Base-by-base conservation (phyloP, 1,140 invertebrate genomes). In the Drosophila nikananu region DNA sequence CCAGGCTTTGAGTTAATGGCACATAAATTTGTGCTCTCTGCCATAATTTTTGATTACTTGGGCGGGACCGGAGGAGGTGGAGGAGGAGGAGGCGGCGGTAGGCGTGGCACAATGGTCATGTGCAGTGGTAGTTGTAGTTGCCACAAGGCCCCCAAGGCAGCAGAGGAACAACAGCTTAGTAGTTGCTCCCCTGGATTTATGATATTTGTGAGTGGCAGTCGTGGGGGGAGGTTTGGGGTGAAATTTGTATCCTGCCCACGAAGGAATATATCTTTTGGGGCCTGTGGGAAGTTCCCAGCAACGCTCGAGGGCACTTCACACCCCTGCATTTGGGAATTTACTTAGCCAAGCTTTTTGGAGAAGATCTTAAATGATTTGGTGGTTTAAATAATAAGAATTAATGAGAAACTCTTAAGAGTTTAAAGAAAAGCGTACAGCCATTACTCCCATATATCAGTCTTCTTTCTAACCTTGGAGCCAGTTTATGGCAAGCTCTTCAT, bases 41-140 rank as follows among this genome's bases (percentile, higher is more conserved):
- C 84, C 84, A 89, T 89, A 81, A 89, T 78, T 89, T 89, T 89
- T 89, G 86, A 89, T 89, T 89, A 81, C 84, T 76, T 81, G 86
- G 84, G 84, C 77, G 77, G 77, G 84, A 60, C 48, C 39, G 44
- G 61, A 21, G 13, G 61, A n/a, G 48, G 58, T 23, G 12, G 12
- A 46, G 44, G 19, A 23, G 44, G 2, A 46, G 51, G 17, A 35
- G 32, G 19, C 19, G 44, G 46, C 27, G 37, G 19, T 37, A 32
- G 52, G 54, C 54, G 54, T 55, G 54, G 5, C 54, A 23, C 19
- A 10, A 15, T 70, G 64, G 30, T 55, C 39, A 23, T 68, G 30
- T 71, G 63, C 67, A 71, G 37, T 46, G 19, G 54, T 25, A 55
- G 54, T 39, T 39, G 54, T 55, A 65, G 67, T 68, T 71, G 49